Percentiles rank a stretch among this genome's conserved stretches.
phyloP scores from a whole-genome alignment of 2,888 invertebrate genomes.

The Xestia ashworthii region DNA sequence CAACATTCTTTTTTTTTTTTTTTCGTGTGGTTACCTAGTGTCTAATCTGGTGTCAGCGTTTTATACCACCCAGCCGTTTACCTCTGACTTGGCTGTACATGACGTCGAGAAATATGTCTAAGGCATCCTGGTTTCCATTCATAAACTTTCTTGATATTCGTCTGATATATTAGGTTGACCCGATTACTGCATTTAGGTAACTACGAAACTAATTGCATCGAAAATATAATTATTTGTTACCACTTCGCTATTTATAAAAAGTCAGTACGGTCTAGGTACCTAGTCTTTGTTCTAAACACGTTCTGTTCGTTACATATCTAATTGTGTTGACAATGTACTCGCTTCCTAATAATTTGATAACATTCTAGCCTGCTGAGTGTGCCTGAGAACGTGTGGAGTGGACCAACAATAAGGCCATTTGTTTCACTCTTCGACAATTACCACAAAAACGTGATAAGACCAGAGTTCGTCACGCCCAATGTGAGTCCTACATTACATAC shows the following conservation, averaged over 20 bases:
- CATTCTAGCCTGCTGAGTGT: conserved; percentile 92
- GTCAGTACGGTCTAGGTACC: not conserved
- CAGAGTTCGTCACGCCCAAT: conserved; percentile 92
- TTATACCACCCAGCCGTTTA: too few species aligned
- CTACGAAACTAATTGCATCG: not conserved
- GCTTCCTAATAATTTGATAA: conserved; percentile 6
- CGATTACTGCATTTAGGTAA: not conserved
- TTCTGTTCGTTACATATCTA: not conserved
- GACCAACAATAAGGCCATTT: conserved; percentile 93
- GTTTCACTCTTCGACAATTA: conserved; percentile 95
- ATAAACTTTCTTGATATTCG: not conserved
- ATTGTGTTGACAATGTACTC: conserved; percentile 7
- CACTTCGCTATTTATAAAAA: not conserved
- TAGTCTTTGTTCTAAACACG: not conserved
- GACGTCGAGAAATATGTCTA: too few species aligned
- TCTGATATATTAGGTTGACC: not conserved
- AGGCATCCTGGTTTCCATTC: too few species aligned
- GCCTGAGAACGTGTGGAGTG: conserved; percentile 91
- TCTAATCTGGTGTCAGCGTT: too few species aligned
- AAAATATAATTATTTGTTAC: not conserved
- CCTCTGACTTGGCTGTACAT: too few species aligned
- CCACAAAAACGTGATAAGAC: conserved; percentile 92
- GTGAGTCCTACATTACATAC: conserved; percentile 80
- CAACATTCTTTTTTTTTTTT: not conserved
- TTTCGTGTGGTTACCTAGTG: too few species aligned